These are phyloP conservation scores for Neostethus bicornis DNA, from an alignment of 2,797 vertebrate species.

Conservation along the genomic window DNA sequence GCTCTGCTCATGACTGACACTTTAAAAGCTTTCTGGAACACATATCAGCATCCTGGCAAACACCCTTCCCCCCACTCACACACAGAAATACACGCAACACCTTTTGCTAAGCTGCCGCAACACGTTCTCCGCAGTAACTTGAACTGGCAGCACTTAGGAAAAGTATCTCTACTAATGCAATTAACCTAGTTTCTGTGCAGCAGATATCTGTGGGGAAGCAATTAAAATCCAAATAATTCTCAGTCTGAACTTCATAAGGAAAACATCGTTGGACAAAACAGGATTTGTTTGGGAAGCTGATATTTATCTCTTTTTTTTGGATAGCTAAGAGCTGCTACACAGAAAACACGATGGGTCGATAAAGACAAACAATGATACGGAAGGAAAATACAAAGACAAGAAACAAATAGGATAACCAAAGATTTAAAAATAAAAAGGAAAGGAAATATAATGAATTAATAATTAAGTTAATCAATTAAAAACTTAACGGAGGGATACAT, in stretches of 20 bases:
- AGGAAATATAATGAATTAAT: neutral
- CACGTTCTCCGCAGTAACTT: conserved; percentile 31
- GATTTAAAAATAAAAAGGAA: neutral
- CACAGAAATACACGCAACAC: too few relatives aligned
- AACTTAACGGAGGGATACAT: neutral
- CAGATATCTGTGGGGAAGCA: conserved; percentile 76
- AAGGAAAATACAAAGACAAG: neutral
- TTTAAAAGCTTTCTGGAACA: conserved; percentile 41
- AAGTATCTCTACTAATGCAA: conserved; percentile 67
- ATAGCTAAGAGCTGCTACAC: neutral
- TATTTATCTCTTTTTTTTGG: conserved; percentile 20
- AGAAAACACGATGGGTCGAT: conserved; percentile 2
- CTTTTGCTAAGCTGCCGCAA: too few relatives aligned
- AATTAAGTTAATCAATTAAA: neutral
- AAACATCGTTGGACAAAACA: conserved; percentile 45
- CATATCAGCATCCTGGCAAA: conserved; percentile 13
- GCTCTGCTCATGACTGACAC: conserved; percentile 31
- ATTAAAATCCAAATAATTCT: conserved; percentile 71
- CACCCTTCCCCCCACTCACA: neutral
- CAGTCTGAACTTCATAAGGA: conserved; percentile 52
- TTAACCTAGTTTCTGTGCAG: conserved; percentile 72
- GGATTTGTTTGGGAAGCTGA: conserved; percentile 36
- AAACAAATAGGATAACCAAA: too few relatives aligned
- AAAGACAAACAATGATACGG: neutral
- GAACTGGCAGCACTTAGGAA: conserved; percentile 53